A percentile compares a stretch with the other conserved stretches of the same genome.
Conservation (phyloP, 2,113 vertebrate genomes). For the Carassius auratus region DNA sequence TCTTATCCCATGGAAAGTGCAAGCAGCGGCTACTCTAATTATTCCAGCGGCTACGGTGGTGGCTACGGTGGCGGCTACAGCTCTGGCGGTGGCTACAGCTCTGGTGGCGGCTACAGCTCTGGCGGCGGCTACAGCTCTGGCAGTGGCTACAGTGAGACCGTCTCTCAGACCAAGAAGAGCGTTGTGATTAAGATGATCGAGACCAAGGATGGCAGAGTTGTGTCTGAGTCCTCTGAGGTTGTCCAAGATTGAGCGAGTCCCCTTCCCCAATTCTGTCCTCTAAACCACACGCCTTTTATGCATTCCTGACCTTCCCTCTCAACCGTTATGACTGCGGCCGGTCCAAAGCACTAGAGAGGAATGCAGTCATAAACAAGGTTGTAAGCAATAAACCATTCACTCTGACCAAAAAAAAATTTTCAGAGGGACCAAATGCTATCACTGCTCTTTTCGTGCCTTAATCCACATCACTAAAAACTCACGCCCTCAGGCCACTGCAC, state of each 20-base stretch:
- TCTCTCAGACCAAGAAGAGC: slow-evolving; percentile 79
- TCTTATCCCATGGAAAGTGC: slow-evolving; percentile 67
- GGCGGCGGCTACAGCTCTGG: slow-evolving; percentile 51
- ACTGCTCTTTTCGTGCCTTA: slow-evolving; percentile 63
- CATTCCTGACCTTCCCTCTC: slow-evolving; percentile 62
- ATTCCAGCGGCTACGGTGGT: slow-evolving; percentile 34
- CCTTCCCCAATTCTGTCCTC: slow-evolving; percentile 49
- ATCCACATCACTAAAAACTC: slow-evolving; percentile 45
- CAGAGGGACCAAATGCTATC: slow-evolving; percentile 76
- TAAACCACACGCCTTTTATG: slow-evolving; percentile 59
- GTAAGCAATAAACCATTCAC: slow-evolving; percentile 65
- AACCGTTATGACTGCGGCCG: slow-evolving; percentile 56
- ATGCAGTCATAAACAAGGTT: slow-evolving; percentile 51
- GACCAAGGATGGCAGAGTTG: slow-evolving; percentile 85
- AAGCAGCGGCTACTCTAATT: slow-evolving; percentile 65
- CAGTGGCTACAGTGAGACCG: slow-evolving; percentile 44
- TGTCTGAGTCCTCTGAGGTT: slow-evolving; percentile 87
- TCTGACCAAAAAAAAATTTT: slow-evolving; percentile 69
- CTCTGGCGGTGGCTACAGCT: slow-evolving; percentile 45
- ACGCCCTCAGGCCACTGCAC: slow-evolving; percentile 45
- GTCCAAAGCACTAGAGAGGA: slow-evolving; percentile 51
- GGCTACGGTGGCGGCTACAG: slow-evolving; percentile 30
- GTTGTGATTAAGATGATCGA: slow-evolving; percentile 92
- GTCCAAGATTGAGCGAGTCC: slow-evolving; percentile 75
- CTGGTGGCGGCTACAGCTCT: slow-evolving; percentile 36